phyloP scores from a whole-genome alignment of 2,888 invertebrate genomes.

The Agrochola lota region DNA sequence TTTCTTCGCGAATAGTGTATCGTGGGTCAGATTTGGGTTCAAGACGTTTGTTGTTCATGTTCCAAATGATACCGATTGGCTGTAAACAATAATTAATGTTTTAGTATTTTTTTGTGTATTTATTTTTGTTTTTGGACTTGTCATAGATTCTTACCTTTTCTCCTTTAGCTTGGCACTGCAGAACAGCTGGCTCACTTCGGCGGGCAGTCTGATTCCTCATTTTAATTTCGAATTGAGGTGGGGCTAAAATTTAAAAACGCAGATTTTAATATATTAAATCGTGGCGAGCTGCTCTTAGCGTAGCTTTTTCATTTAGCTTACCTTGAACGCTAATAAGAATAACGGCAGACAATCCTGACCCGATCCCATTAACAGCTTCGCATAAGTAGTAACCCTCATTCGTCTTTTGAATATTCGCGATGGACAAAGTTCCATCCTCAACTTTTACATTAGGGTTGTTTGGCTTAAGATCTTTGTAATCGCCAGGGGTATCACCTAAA shows the following conservation, averaged over 20 bases:
- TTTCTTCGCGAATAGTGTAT: conserved; percentile 96
- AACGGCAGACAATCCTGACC: conserved; percentile 98
- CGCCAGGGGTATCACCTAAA: conserved; percentile 96
- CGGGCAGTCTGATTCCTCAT: conserved; percentile 97
- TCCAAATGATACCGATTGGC: conserved; percentile 98
- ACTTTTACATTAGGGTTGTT: conserved; percentile 97
- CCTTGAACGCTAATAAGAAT: conserved; percentile 98
- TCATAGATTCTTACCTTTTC: conserved; percentile 91
- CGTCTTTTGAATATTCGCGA: conserved; percentile 97
- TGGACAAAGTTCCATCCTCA: conserved; percentile 97
- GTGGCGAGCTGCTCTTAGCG: not conserved
- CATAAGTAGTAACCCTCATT: conserved; percentile 99
- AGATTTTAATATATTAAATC: conserved; percentile 2
- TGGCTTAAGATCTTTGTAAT: conserved; percentile 97
- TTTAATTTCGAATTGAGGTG: conserved; percentile 98
- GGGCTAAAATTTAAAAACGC: conserved; percentile 91
- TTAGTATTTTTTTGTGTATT: not conserved
- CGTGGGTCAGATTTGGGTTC: conserved; percentile 97
- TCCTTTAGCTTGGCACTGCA: conserved; percentile 98
- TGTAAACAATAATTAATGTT: conserved; percentile 60
- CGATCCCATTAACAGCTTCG: conserved; percentile 98
- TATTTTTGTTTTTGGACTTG: not conserved
- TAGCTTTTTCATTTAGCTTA: conserved; percentile 76
- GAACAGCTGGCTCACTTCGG: conserved; percentile 96
- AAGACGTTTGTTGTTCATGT: conserved; percentile 97